A percentile compares a stretch with the other conserved stretches of the same genome.
Conservation (phyloP, 64 coral and sea anemone species). For the Montipora efflorescens region DNA sequence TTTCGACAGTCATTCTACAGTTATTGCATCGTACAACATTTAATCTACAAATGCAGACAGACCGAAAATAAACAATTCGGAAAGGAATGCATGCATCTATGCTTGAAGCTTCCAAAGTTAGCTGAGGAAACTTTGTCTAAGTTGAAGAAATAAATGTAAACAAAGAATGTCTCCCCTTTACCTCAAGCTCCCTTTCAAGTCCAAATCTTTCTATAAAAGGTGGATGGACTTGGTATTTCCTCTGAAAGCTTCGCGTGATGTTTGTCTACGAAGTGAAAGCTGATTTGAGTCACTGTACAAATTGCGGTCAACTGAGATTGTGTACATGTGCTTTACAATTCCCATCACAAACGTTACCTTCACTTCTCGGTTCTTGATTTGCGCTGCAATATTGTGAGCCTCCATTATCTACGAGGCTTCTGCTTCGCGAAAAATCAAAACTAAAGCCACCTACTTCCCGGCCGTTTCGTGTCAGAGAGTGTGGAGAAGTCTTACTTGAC, state of each 20-base stretch:
- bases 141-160: background rate
- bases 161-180: constrained; percentile 28
- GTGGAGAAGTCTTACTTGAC: constrained; percentile 5
- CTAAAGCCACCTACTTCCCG: background rate
- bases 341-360: constrained; percentile 20
- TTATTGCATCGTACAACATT: background rate
- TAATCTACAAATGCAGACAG: background rate
- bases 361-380: constrained; percentile 43
- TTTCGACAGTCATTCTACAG: background rate
- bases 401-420: background rate
- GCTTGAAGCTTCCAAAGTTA: background rate
- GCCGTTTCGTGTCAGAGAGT: constrained; percentile 6
- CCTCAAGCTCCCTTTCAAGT: constrained; percentile 90
- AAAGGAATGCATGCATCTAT: background rate
- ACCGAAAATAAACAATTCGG: constrained; percentile 24
- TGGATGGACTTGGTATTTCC: constrained; percentile 75
- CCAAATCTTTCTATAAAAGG: constrained; percentile 82
- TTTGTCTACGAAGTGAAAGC: constrained; percentile 72
- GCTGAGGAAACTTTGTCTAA: background rate
- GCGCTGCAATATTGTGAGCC: constrained; percentile 5
- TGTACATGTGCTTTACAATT: background rate
- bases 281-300: background rate
- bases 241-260: constrained; percentile 87
- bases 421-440: background rate
- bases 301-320: background rate